These are phyloP conservation scores for Gonatopus flavifemur DNA, from an alignment of 1,140 invertebrate genomes.

Conservation along the genomic window DNA sequence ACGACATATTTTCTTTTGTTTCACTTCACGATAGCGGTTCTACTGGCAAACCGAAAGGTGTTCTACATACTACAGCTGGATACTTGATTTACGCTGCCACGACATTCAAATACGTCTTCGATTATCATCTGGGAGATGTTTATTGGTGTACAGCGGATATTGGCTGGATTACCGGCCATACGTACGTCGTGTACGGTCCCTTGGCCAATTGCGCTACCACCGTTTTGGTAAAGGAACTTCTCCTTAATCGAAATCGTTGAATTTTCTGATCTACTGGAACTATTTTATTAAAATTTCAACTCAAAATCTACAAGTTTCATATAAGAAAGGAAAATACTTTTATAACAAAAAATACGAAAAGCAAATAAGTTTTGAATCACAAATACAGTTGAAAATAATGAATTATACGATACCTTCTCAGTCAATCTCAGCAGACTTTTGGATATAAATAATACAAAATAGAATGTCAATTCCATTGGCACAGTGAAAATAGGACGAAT, in stretches of 20 bases:
- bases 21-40: slow-evolving; percentile 76
- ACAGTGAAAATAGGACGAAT: neutral
- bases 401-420: no score
- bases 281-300: no score
- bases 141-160: slow-evolving; percentile 99
- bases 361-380: no score
- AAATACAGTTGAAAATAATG: no score
- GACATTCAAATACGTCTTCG: slow-evolving; percentile 94
- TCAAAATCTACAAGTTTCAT: no score
- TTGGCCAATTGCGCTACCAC: slow-evolving; percentile 92
- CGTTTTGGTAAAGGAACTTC: slow-evolving; percentile 75
- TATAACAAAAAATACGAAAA: no score
- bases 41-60: slow-evolving; percentile 97
- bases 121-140: slow-evolving; percentile 87
- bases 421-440: no score
- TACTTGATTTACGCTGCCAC: slow-evolving; percentile 90
- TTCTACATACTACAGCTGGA: slow-evolving; percentile 90
- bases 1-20: neutral
- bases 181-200: slow-evolving; percentile 94
- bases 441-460: no score
- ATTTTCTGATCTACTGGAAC: no score
- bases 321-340: no score
- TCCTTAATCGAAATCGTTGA: neutral
- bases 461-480: neutral
- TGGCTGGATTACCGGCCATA: slow-evolving; percentile 98